These are phyloP conservation scores for Halichondria panicea DNA, from an alignment of 37 sponge, comb jelly and placozoan species.

Conservation along the genomic window DNA sequence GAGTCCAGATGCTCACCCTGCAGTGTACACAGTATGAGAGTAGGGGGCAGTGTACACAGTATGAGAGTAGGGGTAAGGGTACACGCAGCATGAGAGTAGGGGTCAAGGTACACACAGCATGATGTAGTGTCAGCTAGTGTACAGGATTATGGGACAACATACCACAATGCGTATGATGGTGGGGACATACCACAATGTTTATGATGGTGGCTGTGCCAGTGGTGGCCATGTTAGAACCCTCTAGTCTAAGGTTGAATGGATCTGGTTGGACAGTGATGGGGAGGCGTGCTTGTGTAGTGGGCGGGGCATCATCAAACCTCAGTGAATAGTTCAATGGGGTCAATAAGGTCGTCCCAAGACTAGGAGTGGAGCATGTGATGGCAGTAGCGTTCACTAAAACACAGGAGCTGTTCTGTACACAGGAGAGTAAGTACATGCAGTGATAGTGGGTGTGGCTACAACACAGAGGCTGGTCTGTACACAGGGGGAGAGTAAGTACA, in stretches of 20 bases:
- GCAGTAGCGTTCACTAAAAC: background rate
- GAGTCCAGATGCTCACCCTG: conserved; percentile 39
- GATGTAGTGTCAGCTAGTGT: no score
- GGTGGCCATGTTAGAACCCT: background rate
- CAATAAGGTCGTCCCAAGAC: no score
- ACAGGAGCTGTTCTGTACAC: background rate
- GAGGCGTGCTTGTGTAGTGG: background rate
- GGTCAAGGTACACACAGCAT: no score
- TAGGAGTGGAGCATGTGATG: conserved; percentile 12
- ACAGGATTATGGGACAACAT: background rate
- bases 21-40: background rate
- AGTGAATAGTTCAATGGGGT: no score
- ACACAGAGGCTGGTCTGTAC: background rate
- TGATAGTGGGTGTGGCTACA: background rate
- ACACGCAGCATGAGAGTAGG: no score
- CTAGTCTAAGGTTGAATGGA: background rate
- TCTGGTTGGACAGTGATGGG: conserved; percentile 3
- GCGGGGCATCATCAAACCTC: conserved; percentile 9
- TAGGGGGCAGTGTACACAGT: no score
- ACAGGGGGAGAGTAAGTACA: background rate
- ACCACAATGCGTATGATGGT: background rate
- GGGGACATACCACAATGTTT: background rate
- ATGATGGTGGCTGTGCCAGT: background rate
- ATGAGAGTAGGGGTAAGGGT: no score
- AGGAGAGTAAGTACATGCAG: background rate